Percentiles rank a stretch among this genome's conserved stretches.
phyloP scores from a whole-genome alignment of 1,140 invertebrate species.

The Pseudomyrmex flavicornis region DNA sequence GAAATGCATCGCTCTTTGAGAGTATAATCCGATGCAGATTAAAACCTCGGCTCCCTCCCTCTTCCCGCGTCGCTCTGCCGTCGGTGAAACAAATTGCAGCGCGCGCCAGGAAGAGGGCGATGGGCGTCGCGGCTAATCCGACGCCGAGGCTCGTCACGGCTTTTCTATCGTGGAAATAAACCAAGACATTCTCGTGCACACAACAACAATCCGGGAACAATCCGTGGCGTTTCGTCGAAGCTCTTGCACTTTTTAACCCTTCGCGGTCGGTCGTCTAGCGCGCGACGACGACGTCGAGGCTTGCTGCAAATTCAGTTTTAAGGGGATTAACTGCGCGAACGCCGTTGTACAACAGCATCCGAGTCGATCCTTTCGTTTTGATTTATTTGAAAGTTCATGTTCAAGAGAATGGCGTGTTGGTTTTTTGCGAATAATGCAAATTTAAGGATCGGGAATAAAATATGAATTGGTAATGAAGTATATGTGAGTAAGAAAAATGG shows the following conservation, averaged over 20 bases:
- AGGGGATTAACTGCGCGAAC: slow-evolving; percentile 24
- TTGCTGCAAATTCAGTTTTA: slow-evolving; percentile 32
- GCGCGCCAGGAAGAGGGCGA: slow-evolving; percentile 37
- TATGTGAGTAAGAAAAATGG: no score
- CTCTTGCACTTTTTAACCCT: slow-evolving; percentile 46
- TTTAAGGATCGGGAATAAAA: neutral
- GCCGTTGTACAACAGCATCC: neutral
- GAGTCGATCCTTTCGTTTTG: neutral
- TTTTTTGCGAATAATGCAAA: neutral
- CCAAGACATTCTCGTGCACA: slow-evolving; percentile 38
- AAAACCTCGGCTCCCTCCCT: slow-evolving; percentile 63
- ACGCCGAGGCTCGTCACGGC: slow-evolving; percentile 60
- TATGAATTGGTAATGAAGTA: neutral
- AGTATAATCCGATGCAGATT: slow-evolving; percentile 77
- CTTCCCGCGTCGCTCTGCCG: neutral
- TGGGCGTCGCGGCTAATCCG: slow-evolving; percentile 64
- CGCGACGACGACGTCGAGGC: slow-evolving; percentile 11
- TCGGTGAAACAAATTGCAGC: slow-evolving; percentile 69
- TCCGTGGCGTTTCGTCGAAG: slow-evolving; percentile 27
- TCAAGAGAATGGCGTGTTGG: neutral
- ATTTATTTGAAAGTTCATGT: slow-evolving; percentile 8
- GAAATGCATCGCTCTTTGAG: slow-evolving; percentile 77
- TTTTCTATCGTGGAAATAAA: slow-evolving; percentile 58
- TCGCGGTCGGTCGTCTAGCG: neutral
- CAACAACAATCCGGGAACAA: slow-evolving; percentile 38